Conservation (phyloP, 2,888 invertebrate species). For the Diploptera punctata region DNA sequence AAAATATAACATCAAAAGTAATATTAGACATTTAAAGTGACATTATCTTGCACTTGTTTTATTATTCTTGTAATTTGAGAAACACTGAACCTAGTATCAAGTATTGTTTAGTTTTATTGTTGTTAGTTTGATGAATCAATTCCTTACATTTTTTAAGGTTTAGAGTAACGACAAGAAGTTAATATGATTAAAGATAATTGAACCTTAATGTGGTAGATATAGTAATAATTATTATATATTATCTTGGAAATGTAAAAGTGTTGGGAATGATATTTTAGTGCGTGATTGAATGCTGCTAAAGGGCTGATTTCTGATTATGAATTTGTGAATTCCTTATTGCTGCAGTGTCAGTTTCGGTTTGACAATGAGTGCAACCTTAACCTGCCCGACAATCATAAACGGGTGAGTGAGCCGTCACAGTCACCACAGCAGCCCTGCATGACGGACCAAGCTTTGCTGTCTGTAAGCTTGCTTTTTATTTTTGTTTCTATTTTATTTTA, state of each 20-base stretch:
- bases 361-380: slow-evolving; percentile 99
- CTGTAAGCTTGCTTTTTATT: slow-evolving; percentile 62
- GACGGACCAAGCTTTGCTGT: slow-evolving; percentile 60
- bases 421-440: slow-evolving; percentile 45
- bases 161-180: background rate
- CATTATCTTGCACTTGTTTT: no score
- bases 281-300: background rate
- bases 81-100: background rate
- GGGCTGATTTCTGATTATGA: slow-evolving; percentile 3
- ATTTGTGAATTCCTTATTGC: slow-evolving; percentile 36
- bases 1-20: no score
- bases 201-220: slow-evolving; percentile 1
- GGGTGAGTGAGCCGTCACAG: slow-evolving; percentile 76
- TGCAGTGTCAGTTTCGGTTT: slow-evolving; percentile 98
- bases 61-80: no score
- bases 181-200: no score
- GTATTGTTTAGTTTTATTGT: background rate
- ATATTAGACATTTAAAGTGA: no score
- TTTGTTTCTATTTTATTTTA: background rate
- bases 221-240: background rate
- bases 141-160: background rate
- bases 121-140: background rate
- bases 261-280: slow-evolving; percentile 1
- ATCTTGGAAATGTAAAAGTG: background rate
- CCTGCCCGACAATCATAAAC: slow-evolving; percentile 97